A percentile compares a stretch with the other conserved stretches of the same genome.
Conservation (phyloP, 2,888 invertebrate genomes). For the Lithophane leautieri region DNA sequence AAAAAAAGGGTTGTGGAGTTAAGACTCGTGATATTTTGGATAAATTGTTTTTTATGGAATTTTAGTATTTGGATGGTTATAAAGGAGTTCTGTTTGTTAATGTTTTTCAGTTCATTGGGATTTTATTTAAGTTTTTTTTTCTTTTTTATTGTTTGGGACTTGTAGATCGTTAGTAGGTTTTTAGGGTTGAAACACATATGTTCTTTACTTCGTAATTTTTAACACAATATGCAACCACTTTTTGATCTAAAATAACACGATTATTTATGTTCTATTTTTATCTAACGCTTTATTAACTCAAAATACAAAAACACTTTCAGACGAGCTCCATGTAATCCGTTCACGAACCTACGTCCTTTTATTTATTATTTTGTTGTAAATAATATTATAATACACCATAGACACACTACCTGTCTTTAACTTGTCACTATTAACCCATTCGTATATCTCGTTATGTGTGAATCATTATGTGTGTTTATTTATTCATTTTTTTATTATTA, state of each 20-base stretch:
- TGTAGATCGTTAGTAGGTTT: conserved; percentile 35
- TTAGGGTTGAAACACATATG: conserved; percentile 36
- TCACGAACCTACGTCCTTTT: conserved; percentile 66
- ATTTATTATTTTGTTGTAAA: conserved; percentile 76
- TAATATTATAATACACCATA: conserved; percentile 77
- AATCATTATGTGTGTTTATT: conserved; percentile 82
- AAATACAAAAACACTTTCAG: conserved; percentile 67
- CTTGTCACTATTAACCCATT: conserved; percentile 85
- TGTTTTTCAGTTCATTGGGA: conserved; percentile 51
- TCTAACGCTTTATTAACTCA: conserved; percentile 49
- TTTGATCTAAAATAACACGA: conserved; percentile 40
- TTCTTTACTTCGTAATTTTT: conserved; percentile 14
- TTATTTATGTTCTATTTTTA: conserved; percentile 26
- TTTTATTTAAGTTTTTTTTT: neutral
- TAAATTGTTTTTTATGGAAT: conserved; percentile 32
- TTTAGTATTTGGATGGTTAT: conserved; percentile 42
- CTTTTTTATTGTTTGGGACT: conserved; percentile 10
- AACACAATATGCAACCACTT: conserved; percentile 49
- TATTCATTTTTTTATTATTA: conserved; percentile 71
- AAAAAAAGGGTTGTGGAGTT: conserved; percentile 88
- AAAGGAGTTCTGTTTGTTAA: conserved; percentile 77
- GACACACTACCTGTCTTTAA: conserved; percentile 83
- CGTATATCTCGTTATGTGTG: conserved; percentile 81
- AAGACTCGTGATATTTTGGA: conserved; percentile 76
- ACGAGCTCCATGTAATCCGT: conserved; percentile 70